A percentile compares a stretch with the other conserved stretches of the same genome.
phyloP scores from a whole-genome alignment of 2,797 vertebrate species.

The Mustela erminea region DNA sequence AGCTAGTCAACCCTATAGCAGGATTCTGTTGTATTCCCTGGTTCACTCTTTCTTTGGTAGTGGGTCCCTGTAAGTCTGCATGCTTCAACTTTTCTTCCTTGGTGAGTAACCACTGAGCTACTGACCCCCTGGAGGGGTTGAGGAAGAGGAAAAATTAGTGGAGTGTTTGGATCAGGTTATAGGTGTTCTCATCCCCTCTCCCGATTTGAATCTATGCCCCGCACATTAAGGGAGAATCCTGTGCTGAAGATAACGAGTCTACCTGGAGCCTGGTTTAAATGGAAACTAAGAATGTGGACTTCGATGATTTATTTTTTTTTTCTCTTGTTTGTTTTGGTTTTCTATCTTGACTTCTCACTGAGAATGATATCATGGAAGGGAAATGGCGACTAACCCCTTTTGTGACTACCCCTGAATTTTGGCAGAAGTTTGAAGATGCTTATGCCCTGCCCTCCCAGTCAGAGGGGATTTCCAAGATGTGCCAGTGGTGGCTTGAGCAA shows the following conservation, averaged over 20 bases:
- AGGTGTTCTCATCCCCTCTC: accelerated
- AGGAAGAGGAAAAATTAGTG: background rate
- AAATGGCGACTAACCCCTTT: background rate
- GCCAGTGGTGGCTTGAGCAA: background rate
- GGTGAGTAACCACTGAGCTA: background rate
- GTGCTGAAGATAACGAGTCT: background rate
- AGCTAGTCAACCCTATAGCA: accelerated
- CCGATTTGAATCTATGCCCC: background rate
- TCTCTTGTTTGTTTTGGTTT: background rate
- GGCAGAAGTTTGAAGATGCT: background rate
- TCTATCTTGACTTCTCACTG: background rate
- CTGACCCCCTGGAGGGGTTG: background rate
- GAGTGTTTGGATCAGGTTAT: background rate
- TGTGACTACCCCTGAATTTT: background rate
- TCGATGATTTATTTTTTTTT: background rate
- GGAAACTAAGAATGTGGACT: background rate
- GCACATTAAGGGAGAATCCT: background rate
- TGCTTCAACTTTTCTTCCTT: background rate
- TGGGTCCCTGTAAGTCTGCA: background rate
- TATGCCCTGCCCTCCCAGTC: accelerated
- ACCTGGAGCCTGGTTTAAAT: background rate
- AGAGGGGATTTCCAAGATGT: background rate
- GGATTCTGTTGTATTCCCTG: background rate
- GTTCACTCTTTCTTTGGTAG: background rate
- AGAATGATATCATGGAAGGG: background rate